Evolutionary conservation across 2,797 vertebrate species (phyloP).

Genomic region (Epinephelus awoara): DNA sequence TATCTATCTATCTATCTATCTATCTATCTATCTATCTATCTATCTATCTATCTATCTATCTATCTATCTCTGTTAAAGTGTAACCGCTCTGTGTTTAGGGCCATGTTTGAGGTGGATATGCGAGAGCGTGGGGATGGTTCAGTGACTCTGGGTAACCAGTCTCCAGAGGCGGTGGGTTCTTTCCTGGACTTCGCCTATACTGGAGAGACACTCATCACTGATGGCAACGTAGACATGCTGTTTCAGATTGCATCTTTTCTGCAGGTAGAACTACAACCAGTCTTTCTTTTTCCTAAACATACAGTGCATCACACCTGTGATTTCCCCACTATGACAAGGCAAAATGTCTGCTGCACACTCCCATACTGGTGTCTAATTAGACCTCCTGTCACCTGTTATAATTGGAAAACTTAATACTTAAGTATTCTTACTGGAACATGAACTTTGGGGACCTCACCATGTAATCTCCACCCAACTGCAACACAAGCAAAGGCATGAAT

Average conservation of each 20-base stretch:
- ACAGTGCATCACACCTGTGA: background rate
- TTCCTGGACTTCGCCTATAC: conserved; percentile 98
- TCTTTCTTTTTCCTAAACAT: too few species aligned
- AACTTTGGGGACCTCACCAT: too few species aligned
- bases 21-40: conserved; percentile 30
- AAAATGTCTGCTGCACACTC: too few species aligned
- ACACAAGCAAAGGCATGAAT: too few species aligned
- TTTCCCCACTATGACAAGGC: too few species aligned
- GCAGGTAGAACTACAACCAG: conserved; percentile 73
- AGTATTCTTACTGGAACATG: background rate
- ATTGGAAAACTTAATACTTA: background rate
- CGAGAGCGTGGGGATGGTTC: conserved; percentile 93
- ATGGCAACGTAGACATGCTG: conserved; percentile 94
- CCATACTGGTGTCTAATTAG: too few species aligned
- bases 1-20: conserved; percentile 33
- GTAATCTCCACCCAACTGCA: too few species aligned
- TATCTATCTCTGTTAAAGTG: background rate
- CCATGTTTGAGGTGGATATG: conserved; percentile 98
- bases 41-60: conserved; percentile 36
- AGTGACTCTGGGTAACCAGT: conserved; percentile 92
- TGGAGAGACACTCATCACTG: conserved; percentile 92
- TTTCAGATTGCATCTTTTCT: conserved; percentile 90
- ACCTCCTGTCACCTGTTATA: too few species aligned
- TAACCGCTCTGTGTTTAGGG: conserved; percentile 83
- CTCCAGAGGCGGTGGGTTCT: conserved; percentile 87